Percentiles rank a stretch among this genome's conserved stretches.
phyloP scores from a whole-genome alignment of 2,797 vertebrate genomes.

The Tragelaphus eurycerus region DNA sequence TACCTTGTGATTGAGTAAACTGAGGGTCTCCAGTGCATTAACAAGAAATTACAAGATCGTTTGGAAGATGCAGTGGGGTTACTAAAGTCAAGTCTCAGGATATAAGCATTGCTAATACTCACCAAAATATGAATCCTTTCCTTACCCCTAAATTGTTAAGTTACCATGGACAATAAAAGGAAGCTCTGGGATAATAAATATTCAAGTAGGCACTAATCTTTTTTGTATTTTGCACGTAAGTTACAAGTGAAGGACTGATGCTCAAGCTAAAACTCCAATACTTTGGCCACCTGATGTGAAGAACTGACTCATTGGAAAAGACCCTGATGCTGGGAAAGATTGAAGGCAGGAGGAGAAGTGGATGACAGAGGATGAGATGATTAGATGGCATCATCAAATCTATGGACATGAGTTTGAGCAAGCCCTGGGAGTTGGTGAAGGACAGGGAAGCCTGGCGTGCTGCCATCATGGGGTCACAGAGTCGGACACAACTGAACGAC shows the following conservation, averaged over 20 bases:
- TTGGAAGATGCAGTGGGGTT: background rate
- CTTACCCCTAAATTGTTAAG: too few relatives aligned
- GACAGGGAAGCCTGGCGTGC: background rate
- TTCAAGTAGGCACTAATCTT: background rate
- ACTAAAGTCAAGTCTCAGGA: background rate
- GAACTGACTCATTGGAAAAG: background rate
- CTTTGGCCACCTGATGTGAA: background rate
- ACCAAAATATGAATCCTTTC: too few relatives aligned
- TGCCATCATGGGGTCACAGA: background rate
- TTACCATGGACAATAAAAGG: background rate
- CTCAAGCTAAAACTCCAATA: background rate
- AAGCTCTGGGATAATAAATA: background rate
- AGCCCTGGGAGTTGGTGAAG: background rate
- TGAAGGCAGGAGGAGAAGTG: background rate
- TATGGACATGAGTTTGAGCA: background rate
- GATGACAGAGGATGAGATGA: background rate
- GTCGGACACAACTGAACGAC: background rate
- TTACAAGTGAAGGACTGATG: background rate
- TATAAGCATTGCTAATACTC: background rate
- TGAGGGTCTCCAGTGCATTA: background rate
- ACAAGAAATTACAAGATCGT: background rate
- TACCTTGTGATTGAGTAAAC: background rate
- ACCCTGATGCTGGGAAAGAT: background rate
- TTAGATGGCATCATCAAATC: background rate
- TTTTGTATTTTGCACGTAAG: background rate